These are phyloP conservation scores for Hydrozoanthus gracilis DNA, from an alignment of 92 coral and sea anemone species.

Conservation along the genomic window DNA sequence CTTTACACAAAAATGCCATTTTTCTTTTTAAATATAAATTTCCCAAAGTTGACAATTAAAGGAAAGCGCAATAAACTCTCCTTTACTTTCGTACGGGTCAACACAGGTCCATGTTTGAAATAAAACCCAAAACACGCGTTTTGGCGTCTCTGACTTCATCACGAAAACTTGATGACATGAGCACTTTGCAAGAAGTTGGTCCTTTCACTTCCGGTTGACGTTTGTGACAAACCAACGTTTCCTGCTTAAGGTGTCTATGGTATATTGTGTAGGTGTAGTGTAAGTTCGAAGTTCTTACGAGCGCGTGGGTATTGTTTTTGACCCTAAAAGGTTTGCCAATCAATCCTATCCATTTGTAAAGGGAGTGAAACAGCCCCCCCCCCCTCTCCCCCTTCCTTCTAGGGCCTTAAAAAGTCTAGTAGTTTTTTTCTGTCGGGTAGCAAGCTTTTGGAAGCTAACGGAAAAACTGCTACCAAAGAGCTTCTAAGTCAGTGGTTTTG, in stretches of 20 bases:
- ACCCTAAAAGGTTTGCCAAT: no score
- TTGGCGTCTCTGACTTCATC: background rate
- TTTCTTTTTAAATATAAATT: background rate
- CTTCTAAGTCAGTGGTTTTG: no score
- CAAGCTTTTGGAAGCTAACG: no score
- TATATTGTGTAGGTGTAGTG: no score
- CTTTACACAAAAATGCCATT: background rate
- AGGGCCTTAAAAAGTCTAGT: no score
- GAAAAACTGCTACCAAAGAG: no score
- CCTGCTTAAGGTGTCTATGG: background rate
- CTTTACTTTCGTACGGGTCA: background rate
- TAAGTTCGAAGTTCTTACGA: no score
- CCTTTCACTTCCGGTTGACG: background rate
- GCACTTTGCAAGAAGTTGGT: background rate
- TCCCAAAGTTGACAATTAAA: background rate
- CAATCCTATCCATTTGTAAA: no score
- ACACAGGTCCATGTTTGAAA: background rate
- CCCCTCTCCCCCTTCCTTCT: no score
- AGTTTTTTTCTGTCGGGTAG: no score
- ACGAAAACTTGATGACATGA: conserved; percentile 15
- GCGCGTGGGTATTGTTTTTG: no score
- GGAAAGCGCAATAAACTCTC: background rate
- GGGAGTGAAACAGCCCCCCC: no score
- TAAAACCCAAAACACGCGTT: conserved; percentile 10
- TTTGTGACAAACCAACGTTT: conserved; percentile 3